These are phyloP conservation scores for Amniataba percoides DNA, from an alignment of 2,797 vertebrate species.

Conservation along the genomic window DNA sequence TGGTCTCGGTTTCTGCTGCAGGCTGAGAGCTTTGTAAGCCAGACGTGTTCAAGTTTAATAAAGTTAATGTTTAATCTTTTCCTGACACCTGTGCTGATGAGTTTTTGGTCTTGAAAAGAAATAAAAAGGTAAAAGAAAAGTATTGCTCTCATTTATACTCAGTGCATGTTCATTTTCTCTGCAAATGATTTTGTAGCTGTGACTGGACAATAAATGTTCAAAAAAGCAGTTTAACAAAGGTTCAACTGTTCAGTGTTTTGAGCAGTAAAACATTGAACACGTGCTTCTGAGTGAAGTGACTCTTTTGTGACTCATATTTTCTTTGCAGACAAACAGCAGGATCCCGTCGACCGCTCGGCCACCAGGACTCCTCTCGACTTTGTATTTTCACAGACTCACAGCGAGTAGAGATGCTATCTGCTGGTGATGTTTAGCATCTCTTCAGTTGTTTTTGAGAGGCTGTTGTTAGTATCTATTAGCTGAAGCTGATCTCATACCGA, in stretches of 20 bases:
- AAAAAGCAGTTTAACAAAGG: not conserved
- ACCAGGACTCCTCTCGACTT: constrained; percentile 5
- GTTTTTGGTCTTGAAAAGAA: too few relatives aligned
- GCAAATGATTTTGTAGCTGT: not conserved
- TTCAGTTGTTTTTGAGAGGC: constrained; percentile 72
- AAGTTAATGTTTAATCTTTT: too few relatives aligned
- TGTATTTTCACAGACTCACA: constrained; percentile 17
- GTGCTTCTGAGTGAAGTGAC: constrained; percentile 10
- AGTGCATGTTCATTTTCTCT: too few relatives aligned
- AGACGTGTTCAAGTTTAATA: too few relatives aligned
- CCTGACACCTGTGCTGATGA: too few relatives aligned
- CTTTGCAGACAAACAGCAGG: not conserved
- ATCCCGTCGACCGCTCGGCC: not conserved
- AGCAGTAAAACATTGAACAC: not conserved
- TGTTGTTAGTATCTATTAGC: constrained; percentile 91
- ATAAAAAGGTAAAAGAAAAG: too few relatives aligned
- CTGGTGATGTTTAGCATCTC: constrained; percentile 33
- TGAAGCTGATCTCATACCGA: constrained; percentile 95
- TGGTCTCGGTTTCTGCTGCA: too few relatives aligned
- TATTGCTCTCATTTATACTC: too few relatives aligned
- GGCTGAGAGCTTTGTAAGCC: too few relatives aligned
- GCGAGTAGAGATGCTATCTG: not conserved
- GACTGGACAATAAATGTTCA: not conserved
- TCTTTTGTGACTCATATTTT: not conserved
- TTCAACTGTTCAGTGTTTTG: not conserved